Base-by-base conservation (phyloP, 2,888 invertebrate genomes). In the Chaitophorus viminalis region DNA sequence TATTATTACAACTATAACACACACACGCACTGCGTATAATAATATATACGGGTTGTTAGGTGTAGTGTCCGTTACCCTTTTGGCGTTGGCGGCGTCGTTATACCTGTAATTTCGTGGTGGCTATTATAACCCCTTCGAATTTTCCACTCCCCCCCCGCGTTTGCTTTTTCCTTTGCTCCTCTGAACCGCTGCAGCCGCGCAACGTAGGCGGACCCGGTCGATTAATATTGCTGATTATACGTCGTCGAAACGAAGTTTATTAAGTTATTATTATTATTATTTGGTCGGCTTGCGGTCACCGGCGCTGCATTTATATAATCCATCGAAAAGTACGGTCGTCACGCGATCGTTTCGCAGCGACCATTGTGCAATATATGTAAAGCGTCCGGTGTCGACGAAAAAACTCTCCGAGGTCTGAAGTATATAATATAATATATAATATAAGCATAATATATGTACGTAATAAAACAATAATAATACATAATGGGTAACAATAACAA, bases 171-270 rank as follows among this genome's bases (percentile, higher is more conserved):
- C 68, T 3, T n/a, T 8, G 8, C 33, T 33, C 72, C 72, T 0
- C 33, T 33, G 33, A 17, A 21, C 72, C 82, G 36, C 46, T 14
- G 46, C 46, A 14, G 46, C 46, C 46, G 11, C 46, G 11, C 46
- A 14, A 46, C 8, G 36, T 36, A 36, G 36, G 36, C 36, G 36
- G 36, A 36, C 36, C 36, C 72, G 36, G 54, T 33, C 74, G 82
- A 82, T 82, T 82, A 82, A 82, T 60, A 60, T 82, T 36, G 33
- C 82, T 54, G 82, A 82, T 82, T 83, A 75, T 25, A 75, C 83
- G 83, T 65, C 83, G 83, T 84, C 83, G 83, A 84, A 76, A 29
- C 75, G 60, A 18, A 76, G 83, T 84, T 84, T 84, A 84, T 84
- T 84, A 84, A 84, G 83, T 84, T 84, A 84, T 84, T 84, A 84